Base-by-base conservation (phyloP, 2,888 invertebrate species). In the Microchrysa polita region DNA sequence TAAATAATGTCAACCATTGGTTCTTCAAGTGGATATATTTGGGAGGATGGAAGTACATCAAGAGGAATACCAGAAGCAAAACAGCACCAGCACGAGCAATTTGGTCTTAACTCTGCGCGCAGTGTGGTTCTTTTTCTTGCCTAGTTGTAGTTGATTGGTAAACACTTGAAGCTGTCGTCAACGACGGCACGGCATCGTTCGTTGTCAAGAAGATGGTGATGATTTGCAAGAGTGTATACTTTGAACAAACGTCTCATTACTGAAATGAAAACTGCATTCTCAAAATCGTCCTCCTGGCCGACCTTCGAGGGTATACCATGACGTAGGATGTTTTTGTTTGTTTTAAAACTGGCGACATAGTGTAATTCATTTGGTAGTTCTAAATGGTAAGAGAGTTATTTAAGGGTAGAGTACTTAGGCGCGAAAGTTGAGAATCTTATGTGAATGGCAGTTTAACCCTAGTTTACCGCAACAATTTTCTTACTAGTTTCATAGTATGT, bases 181-280 rank as follows among this genome's bases (percentile, higher is more conserved):
- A 27, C 40, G 69, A n/a, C 55, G 53, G 52, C 53, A 52, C 16
- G n/a, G n/a, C n/a, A n/a, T n/a, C n/a, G n/a, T n/a, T n/a, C 16
- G 40, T n/a, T 16, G 44, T 14, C 27, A 22, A 20, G 69, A 67
- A 67, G 55, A 69, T 55, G 69, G 57, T 55, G 69, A 69, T 69
- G 69, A 69, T 69, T 69, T 69, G 69, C 69, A 57, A 69, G 48
- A 42, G 69, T 40, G 42, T 55, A n/a, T n/a, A 57, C 69, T 55
- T 40, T 40, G 69, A 69, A 69, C 69, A 69, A 69, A 69, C 69
- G 69, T 69, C 69, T 69, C 69, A 69, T 69, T 69, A 69, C 69
- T 55, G 69, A 55, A 55, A 69, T 69, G 69, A 69, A 69, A 69
- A 69, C 69, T 69, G 69, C 69, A 55, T 55, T 69, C 55, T n/a